phyloP scores from a whole-genome alignment of 2,113 vertebrate genomes.

The Lycaon pictus region DNA sequence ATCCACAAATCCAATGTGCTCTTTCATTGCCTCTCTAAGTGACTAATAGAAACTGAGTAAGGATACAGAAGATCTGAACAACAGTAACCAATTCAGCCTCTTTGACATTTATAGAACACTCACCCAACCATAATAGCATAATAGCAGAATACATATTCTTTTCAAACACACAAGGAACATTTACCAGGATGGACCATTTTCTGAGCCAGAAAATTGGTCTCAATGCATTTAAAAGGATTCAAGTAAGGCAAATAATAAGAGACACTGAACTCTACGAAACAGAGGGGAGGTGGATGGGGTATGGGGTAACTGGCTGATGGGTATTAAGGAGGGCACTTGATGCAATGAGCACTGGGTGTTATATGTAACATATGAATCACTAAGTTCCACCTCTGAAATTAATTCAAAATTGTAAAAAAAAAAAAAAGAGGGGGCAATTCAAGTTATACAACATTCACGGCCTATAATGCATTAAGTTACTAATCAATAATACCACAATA shows the following conservation, averaged over 20 bases:
- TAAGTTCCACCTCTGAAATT: not conserved
- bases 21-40: conserved; percentile 28
- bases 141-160: not conserved
- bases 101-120: not conserved
- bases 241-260: not conserved
- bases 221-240: conserved; percentile 31
- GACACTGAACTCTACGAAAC: not conserved
- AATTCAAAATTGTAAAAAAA: not conserved
- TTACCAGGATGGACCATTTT: not conserved
- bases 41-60: not conserved
- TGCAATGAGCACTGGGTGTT: not conserved
- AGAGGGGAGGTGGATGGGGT: not conserved
- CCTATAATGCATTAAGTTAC: not conserved
- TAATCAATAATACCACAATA: not conserved
- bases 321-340: not conserved
- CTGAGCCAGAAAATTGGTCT: not conserved
- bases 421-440: not conserved
- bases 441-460: not conserved
- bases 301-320: not conserved
- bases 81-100: not conserved
- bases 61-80: not conserved
- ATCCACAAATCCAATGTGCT: not conserved
- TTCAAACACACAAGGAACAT: not conserved
- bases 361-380: not conserved
- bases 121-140: not conserved